Conservation (phyloP, 2,113 vertebrate genomes). For the Gymnocephalus cernua region DNA sequence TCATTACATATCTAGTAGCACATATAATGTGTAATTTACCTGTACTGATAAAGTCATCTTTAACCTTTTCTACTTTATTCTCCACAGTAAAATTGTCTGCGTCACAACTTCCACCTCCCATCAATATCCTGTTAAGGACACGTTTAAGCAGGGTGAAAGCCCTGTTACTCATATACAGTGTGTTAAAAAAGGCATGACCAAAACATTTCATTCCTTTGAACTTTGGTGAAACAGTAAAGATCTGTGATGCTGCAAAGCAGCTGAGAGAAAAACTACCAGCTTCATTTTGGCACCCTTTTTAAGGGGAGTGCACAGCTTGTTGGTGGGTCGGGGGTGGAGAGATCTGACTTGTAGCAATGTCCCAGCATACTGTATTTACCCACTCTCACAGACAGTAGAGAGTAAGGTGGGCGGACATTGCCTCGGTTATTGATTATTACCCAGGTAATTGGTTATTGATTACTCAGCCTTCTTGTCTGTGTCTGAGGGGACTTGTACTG, state of each 20-base stretch:
- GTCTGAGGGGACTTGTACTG: slow-evolving; percentile 39
- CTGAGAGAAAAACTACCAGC: slow-evolving; percentile 2
- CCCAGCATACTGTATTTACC: slow-evolving; percentile 4
- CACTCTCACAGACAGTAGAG: slow-evolving; percentile 18
- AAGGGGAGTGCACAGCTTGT: slow-evolving; percentile 3
- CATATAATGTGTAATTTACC: not conserved
- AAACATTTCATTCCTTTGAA: not conserved
- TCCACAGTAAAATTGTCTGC: not conserved
- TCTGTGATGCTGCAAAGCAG: not conserved
- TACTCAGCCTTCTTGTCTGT: slow-evolving; percentile 33
- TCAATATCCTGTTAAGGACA: not conserved
- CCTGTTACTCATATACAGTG: slow-evolving; percentile 19
- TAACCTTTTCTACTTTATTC: not conserved
- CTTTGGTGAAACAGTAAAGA: not conserved
- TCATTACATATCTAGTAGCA: not conserved
- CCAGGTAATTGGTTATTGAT: slow-evolving; percentile 74
- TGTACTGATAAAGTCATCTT: not conserved
- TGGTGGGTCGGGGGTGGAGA: slow-evolving; percentile 7
- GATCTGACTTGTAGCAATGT: slow-evolving; percentile 23
- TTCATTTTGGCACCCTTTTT: slow-evolving; percentile 7
- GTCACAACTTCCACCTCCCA: not conserved
- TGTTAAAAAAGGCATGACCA: slow-evolving; percentile 13
- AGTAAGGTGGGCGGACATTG: slow-evolving; percentile 17
- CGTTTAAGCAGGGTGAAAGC: slow-evolving; percentile 6
- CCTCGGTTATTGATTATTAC: slow-evolving; percentile 67